phyloP scores from a whole-genome alignment of 1,140 invertebrate species.

The Lerema accius region DNA sequence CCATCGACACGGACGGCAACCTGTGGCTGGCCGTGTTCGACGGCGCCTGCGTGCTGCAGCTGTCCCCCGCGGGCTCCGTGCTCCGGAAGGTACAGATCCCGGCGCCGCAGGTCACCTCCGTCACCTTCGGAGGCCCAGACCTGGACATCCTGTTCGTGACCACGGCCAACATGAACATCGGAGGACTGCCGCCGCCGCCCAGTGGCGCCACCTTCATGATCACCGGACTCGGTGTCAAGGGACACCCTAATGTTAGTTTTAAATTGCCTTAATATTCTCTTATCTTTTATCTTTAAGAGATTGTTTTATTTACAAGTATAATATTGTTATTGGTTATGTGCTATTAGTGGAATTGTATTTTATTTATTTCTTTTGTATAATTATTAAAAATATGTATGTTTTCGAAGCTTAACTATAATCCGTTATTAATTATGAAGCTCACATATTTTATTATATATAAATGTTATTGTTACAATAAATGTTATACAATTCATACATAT shows the following conservation, averaged over 20 bases:
- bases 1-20: slow-evolving; percentile 88
- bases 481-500: too few species aligned
- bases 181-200: slow-evolving; percentile 83
- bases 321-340: too few species aligned
- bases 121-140: slow-evolving; percentile 90
- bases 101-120: slow-evolving; percentile 89
- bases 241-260: slow-evolving; percentile 68
- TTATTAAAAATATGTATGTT: too few species aligned
- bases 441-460: too few species aligned
- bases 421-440: too few species aligned
- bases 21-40: slow-evolving; percentile 88
- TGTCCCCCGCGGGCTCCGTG: slow-evolving; percentile 80
- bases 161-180: slow-evolving; percentile 81
- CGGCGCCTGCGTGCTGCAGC: slow-evolving; percentile 81
- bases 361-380: too few species aligned
- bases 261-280: slow-evolving; percentile 9
- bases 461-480: too few species aligned
- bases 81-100: slow-evolving; percentile 85
- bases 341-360: too few species aligned
- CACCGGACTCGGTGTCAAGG: slow-evolving; percentile 85
- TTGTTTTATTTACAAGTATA: too few species aligned
- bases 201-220: slow-evolving; percentile 89
- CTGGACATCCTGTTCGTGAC: slow-evolving; percentile 91
- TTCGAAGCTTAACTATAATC: too few species aligned
- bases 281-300: slow-evolving; percentile 35